Conservation (phyloP, 2,888 invertebrate species). For the Labia minor region DNA sequence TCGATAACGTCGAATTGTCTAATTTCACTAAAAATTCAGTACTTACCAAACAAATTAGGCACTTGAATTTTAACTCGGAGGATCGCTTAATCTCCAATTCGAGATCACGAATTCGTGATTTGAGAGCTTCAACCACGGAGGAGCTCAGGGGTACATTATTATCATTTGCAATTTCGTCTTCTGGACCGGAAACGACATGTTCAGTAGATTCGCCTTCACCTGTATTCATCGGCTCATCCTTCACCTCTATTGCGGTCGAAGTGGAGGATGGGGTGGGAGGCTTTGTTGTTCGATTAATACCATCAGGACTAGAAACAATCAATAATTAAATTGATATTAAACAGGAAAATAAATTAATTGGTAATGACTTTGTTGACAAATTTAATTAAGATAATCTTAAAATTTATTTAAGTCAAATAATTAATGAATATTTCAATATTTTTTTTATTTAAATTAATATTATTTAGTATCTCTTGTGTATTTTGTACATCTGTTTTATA, state of each 20-base stretch:
- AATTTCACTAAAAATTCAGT: no score
- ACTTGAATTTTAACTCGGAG: constrained; percentile 57
- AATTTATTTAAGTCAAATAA: no score
- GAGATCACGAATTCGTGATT: constrained; percentile 62
- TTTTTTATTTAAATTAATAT: no score
- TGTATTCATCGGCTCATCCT: constrained; percentile 28
- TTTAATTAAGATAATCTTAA: no score
- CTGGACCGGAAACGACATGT: background rate
- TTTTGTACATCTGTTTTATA: no score
- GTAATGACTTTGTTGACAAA: no score
- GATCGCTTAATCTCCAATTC: constrained; percentile 48
- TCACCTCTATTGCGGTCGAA: constrained; percentile 25
- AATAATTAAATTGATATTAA: no score
- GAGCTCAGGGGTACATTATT: constrained; percentile 19
- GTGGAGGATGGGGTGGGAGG: background rate
- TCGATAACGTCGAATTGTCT: no score
- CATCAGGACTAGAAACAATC: background rate
- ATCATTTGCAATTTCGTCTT: constrained; percentile 26
- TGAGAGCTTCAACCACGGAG: constrained; percentile 56
- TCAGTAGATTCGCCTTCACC: constrained; percentile 29
- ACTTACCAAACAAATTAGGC: constrained; percentile 75
- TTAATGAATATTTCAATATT: no score
- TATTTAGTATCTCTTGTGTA: no score
- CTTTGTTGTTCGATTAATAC: background rate
- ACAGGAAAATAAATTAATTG: no score